Evolutionary conservation across 2,888 invertebrate species (phyloP), one percentile per base, ranked within the genome.

Genomic region (Dynastes tityus): DNA sequence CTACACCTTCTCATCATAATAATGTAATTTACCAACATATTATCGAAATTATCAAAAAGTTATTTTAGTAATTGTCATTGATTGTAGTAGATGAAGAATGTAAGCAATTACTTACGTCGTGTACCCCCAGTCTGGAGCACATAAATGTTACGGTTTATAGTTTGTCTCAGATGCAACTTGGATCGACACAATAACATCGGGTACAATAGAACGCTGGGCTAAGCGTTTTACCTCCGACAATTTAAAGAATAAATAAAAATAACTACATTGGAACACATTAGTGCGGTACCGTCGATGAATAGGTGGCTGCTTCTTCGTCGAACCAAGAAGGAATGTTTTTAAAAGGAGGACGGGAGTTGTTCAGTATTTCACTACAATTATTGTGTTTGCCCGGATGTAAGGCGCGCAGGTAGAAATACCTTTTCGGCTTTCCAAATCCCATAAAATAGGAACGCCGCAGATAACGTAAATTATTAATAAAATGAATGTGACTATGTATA

Each of bases 351-450:
- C 8, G 8, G 61, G 40, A 58, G 29, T 49, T 16, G 55, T 71
- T 71, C 71, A 61, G 73, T 45, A 74, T 74, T 61, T 74, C 73
- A 74, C 40, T 74, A 61, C 61, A 61, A 74, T 68, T 73, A 71
- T 74, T 78, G 71, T 78, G 73, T 78, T 78, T 78, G 71, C 63
- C 78, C 78, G 78, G 78, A 78, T 78, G 78, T 78, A 64, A 71
- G 71, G 73, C 51, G 71, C 75, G 71, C 78, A 79, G 79, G 79
- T 79, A 79, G 76, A 79, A 76, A 76, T 79, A 76, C 79, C 79
- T 79, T 76, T 78, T 76, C 76, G 68, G 61, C 76, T 76, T 79
- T 78, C 58, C 67, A 75, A 78, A 78, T 78, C 78, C 64, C 73
- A 78, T 77, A 77, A 77, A 77, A 77, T 78, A 51, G 22, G 51